Percentiles rank a stretch among this genome's conserved stretches.
Evolutionary conservation across 1,140 invertebrate species (phyloP).

Genomic region (Sinella curviseta): DNA sequence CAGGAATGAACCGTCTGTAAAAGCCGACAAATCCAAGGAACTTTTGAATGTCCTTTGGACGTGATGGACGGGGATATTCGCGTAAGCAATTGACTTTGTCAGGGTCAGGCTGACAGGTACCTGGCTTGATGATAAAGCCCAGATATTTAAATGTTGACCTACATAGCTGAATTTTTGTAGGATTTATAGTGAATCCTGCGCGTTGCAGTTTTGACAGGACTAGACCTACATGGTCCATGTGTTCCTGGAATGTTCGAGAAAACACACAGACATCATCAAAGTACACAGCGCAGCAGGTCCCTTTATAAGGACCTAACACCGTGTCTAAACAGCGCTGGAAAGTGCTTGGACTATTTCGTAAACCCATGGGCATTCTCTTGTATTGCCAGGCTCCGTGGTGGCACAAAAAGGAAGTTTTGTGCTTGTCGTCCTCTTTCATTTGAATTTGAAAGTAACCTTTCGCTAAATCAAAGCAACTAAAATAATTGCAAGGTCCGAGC

Average conservation of each 20-base stretch:
- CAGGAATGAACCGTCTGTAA: conserved; percentile 55
- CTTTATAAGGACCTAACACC: background rate
- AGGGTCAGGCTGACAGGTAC: conserved; percentile 46
- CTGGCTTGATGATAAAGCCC: conserved; percentile 52
- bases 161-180: conserved; percentile 52
- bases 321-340: conserved; percentile 56
- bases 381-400: conserved; percentile 50
- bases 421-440: conserved; percentile 48
- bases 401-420: conserved; percentile 51
- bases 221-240: conserved; percentile 41
- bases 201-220: conserved; percentile 19
- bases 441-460: conserved; percentile 59
- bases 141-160: conserved; percentile 52
- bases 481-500: conserved; percentile 46
- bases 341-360: conserved; percentile 55
- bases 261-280: conserved; percentile 51
- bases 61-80: conserved; percentile 54
- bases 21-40: conserved; percentile 56
- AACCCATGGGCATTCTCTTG: conserved; percentile 54
- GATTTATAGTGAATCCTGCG: background rate
- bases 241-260: conserved; percentile 30
- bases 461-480: conserved; percentile 54
- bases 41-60: conserved; percentile 52
- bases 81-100: conserved; percentile 51
- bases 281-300: background rate